A percentile compares a stretch with the other conserved stretches of the same genome.
phyloP scores from a whole-genome alignment of 2,113 vertebrate genomes.

The Sitta europaea region DNA sequence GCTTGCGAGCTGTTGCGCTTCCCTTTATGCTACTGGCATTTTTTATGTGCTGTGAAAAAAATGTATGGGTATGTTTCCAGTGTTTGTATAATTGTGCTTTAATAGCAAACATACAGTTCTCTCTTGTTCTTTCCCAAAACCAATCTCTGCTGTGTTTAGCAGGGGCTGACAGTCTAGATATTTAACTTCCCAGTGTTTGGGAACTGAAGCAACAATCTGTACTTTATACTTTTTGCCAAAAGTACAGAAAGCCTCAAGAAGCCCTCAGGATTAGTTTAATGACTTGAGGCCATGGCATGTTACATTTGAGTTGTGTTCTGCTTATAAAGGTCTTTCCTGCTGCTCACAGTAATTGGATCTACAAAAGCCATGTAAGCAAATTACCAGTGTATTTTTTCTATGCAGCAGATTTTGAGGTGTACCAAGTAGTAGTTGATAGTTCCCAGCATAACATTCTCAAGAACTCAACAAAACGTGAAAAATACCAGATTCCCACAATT shows the following conservation, averaged over 20 bases:
- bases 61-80: neutral
- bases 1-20: neutral
- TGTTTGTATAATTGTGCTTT: neutral
- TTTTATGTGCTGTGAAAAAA: neutral
- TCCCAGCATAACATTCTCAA: neutral
- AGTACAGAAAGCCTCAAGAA: constrained; percentile 42
- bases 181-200: neutral
- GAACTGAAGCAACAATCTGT: neutral
- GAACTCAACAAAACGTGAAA: neutral
- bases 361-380: constrained; percentile 35
- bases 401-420: constrained; percentile 5
- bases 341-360: constrained; percentile 27
- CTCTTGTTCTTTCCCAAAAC: neutral
- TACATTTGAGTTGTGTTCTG: constrained; percentile 37
- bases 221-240: constrained; percentile 36
- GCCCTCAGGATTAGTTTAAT: constrained; percentile 38
- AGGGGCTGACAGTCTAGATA: neutral
- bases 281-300: constrained; percentile 35
- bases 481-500: constrained; percentile 20
- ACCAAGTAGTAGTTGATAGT: neutral
- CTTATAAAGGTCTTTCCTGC: constrained; percentile 44
- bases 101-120: neutral
- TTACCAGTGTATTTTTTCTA: neutral
- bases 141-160: neutral
- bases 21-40: neutral